phyloP scores from a whole-genome alignment of 2,113 vertebrate species.

The Gallinago media region DNA sequence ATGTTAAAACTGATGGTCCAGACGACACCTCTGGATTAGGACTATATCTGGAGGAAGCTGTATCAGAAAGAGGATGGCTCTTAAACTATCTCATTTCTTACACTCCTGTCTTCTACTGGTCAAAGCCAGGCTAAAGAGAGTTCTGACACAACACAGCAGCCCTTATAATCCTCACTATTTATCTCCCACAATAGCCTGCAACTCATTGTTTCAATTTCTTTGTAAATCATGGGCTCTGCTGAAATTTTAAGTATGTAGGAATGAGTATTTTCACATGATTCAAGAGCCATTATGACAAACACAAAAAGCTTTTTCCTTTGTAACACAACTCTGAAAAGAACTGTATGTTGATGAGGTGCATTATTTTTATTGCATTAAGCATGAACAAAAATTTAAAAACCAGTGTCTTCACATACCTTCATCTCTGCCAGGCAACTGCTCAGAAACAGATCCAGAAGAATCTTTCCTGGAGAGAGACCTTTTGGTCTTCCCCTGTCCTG shows the following conservation, averaged over 20 bases:
- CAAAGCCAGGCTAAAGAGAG: background rate
- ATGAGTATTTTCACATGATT: background rate
- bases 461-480: slow-evolving; percentile 86
- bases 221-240: background rate
- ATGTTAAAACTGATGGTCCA: background rate
- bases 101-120: background rate
- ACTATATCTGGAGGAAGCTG: background rate
- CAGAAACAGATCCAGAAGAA: slow-evolving; percentile 89
- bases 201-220: background rate
- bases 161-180: background rate
- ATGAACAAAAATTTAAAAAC: background rate
- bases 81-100: background rate
- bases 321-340: background rate
- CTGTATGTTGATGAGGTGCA: background rate
- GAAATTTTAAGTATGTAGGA: background rate
- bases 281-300: background rate
- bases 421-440: slow-evolving; percentile 80
- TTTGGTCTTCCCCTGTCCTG: slow-evolving; percentile 88
- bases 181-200: background rate
- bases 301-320: background rate
- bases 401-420: slow-evolving; percentile 79
- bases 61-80: background rate
- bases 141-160: background rate
- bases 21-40: background rate
- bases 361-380: background rate